Conservation (phyloP, 2,888 invertebrate species). For the Trichogramma dendrolimi region DNA sequence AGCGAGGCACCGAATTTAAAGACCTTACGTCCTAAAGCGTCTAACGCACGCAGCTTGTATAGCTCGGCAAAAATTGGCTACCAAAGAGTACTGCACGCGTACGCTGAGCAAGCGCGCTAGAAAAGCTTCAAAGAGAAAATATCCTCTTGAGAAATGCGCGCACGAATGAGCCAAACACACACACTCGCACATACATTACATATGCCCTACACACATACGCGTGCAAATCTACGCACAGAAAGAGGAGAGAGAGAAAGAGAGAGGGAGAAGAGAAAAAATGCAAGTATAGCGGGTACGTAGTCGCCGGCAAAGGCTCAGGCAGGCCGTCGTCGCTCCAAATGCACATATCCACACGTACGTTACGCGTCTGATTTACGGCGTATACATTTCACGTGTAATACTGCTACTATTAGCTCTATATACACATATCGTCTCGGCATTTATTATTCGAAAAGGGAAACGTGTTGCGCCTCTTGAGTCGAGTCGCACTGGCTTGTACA, state of each 20-base stretch:
- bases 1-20: too few relatives aligned
- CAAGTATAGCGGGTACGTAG: too few relatives aligned
- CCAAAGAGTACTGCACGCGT: too few relatives aligned
- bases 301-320: conserved; percentile 10
- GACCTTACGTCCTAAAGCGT: too few relatives aligned
- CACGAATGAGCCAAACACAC: background rate
- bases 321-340: conserved; percentile 5
- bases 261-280: background rate
- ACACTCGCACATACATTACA: too few relatives aligned
- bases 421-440: conserved; percentile 31
- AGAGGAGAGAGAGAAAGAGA: conserved; percentile 1
- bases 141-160: background rate
- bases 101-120: background rate
- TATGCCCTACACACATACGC: too few relatives aligned
- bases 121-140: conserved; percentile 15
- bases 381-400: conserved; percentile 33
- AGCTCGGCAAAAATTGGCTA: too few relatives aligned
- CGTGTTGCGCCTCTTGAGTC: conserved; percentile 36
- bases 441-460: conserved; percentile 37
- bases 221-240: background rate
- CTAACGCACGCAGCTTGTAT: too few relatives aligned
- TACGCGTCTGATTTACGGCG: conserved; percentile 30
- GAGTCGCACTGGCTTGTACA: too few relatives aligned
- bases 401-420: too few relatives aligned
- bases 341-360: conserved; percentile 8